These are phyloP conservation scores for Eustalomyia histrio DNA, from an alignment of 2,888 invertebrate genomes.

Conservation along the genomic window DNA sequence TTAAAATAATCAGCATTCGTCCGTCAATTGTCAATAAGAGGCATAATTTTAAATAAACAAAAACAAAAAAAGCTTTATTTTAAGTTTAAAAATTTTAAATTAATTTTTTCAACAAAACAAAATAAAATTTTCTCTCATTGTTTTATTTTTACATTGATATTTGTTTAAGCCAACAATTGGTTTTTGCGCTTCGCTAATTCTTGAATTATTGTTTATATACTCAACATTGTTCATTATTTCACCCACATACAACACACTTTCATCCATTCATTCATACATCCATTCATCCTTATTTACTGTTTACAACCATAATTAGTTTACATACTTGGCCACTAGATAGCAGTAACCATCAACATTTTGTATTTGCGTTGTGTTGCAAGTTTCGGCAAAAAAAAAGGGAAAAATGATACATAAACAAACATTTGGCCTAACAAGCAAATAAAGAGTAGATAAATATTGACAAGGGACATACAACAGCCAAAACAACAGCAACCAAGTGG, in stretches of 20 bases:
- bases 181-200: conserved; percentile 65
- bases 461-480: conserved; percentile 54
- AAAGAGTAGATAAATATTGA: conserved; percentile 68
- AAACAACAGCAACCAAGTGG: background rate
- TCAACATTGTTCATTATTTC: background rate
- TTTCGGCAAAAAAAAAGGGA: conserved; percentile 39
- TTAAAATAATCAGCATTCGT: background rate
- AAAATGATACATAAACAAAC: conserved; percentile 67
- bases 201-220: conserved; percentile 53
- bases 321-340: conserved; percentile 57
- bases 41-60: conserved; percentile 23
- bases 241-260: conserved; percentile 8
- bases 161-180: conserved; percentile 66
- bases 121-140: too few relatives aligned
- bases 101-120: background rate
- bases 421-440: conserved; percentile 70
- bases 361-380: conserved; percentile 40
- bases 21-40: background rate
- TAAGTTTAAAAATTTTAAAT: background rate
- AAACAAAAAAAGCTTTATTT: background rate
- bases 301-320: conserved; percentile 65
- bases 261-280: background rate
- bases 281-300: conserved; percentile 45
- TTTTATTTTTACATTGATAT: conserved; percentile 13
- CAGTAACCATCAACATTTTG: conserved; percentile 32